Percentiles rank a stretch among this genome's conserved stretches.
Evolutionary conservation across 2,113 vertebrate species (phyloP).

Genomic region (Chelonoidis abingdonii): DNA sequence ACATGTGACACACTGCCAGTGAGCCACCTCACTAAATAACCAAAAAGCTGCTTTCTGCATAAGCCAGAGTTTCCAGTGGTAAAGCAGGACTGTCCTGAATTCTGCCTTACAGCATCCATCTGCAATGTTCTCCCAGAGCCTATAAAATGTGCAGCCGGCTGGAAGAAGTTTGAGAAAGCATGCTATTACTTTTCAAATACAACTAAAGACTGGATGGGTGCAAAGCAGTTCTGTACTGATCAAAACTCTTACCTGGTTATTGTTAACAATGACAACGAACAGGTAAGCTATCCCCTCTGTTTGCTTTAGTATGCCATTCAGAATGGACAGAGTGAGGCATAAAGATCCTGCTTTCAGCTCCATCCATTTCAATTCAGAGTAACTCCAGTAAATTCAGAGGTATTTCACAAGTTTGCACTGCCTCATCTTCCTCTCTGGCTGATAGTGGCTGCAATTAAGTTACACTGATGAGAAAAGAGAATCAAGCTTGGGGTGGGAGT

Average conservation of each 20-base stretch:
- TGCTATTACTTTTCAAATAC: neutral
- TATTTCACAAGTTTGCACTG: neutral
- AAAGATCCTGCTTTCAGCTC: neutral
- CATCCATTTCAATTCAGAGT: neutral
- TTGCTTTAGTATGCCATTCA: neutral
- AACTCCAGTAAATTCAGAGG: neutral
- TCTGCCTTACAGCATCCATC: neutral
- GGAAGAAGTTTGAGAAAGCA: neutral
- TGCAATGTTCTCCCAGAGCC: neutral
- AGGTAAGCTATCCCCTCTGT: neutral
- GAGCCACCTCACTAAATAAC: neutral
- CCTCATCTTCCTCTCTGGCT: neutral
- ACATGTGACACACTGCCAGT: neutral
- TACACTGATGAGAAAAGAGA: neutral
- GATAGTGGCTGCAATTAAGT: neutral
- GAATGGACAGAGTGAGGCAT: neutral
- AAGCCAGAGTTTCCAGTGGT: neutral
- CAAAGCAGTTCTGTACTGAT: neutral
- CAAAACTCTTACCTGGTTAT: neutral
- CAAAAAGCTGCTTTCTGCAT: neutral
- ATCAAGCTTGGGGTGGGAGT: neutral
- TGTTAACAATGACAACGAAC: neutral
- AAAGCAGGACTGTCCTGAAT: neutral
- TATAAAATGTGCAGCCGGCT: neutral
- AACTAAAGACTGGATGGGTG: neutral